Percentiles rank a stretch among this genome's conserved stretches.
phyloP scores from a whole-genome alignment of 1,140 invertebrate genomes.

The Pemphigus obesinymphae region DNA sequence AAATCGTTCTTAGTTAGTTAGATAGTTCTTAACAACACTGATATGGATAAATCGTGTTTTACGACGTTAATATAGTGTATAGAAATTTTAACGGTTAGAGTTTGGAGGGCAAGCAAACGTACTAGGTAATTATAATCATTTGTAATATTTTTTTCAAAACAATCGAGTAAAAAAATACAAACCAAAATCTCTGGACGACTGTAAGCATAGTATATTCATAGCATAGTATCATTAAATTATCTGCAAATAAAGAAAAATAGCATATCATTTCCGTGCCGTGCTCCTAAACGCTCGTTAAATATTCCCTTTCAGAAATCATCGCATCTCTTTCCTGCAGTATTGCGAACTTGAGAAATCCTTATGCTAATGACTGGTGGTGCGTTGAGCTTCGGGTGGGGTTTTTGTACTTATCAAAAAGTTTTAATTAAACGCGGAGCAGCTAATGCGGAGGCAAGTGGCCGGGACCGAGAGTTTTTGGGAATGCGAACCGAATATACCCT shows the following conservation, averaged over 20 bases:
- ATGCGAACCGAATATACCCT: slow-evolving; percentile 14
- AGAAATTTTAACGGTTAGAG: too few species aligned
- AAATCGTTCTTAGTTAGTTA: too few species aligned
- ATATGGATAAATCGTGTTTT: too few species aligned
- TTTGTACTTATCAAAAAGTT: slow-evolving; percentile 41
- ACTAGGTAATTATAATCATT: too few species aligned
- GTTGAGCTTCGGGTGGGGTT: slow-evolving; percentile 14
- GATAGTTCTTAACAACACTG: too few species aligned
- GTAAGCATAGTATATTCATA: too few species aligned
- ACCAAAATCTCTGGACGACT: too few species aligned
- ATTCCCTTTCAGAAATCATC: background rate
- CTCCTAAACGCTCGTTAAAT: background rate
- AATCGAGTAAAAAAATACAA: too few species aligned
- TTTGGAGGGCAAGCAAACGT: too few species aligned
- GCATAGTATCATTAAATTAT: too few species aligned
- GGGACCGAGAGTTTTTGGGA: slow-evolving; percentile 6
- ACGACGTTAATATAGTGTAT: too few species aligned
- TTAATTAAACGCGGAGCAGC: slow-evolving; percentile 33
- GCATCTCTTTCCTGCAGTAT: background rate
- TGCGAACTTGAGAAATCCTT: background rate
- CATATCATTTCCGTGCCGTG: background rate
- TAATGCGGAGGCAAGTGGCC: slow-evolving; percentile 32
- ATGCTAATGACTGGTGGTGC: slow-evolving; percentile 28
- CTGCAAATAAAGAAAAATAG: background rate
- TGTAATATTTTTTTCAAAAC: too few species aligned